Base-by-base conservation (phyloP, 2,888 invertebrate species). In the Aproaerema taeniolella region DNA sequence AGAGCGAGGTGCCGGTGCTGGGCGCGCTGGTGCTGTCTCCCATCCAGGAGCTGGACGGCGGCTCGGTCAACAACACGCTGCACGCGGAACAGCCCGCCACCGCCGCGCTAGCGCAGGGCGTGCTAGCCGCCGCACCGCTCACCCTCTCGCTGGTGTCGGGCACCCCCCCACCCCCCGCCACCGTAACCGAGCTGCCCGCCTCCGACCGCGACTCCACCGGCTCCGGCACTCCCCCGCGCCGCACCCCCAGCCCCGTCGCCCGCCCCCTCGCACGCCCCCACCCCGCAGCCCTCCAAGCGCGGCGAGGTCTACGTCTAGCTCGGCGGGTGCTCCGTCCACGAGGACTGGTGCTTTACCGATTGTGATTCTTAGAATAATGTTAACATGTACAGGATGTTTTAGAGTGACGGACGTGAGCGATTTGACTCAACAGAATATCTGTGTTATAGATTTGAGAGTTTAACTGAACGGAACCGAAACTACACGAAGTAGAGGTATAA, bases 11-110 rank as follows among this genome's bases (percentile, higher is more conserved):
- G 32, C 92, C 93, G 2, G 91, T 94, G 25, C 88, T 94, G 2
- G 92, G 94, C 60, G 93, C 91, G 7, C 78, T 95, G 16, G 90
- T 93, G 28, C 81, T 95, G 10, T 94, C 94, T 1, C 95, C 95
- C 1, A 95, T 95, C 45, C 94, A 94, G 51, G 95, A 95, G 77
- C 83, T 93, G 51, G 95, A 95, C 56, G 91, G 93, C 46, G 90
- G 89, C 25, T 92, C 92, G 1, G 92, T 92, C 34, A 92, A 92
- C 66, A 92, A 92, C 62, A 92, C 92, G 32, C 69, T 92, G 52
- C 92, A 92, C 65, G 89, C 92, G 16, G 90, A 92, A 16, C 90
- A 92, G 73, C 91, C 93, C 4, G 90, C 92, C 7, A 92, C 94
- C 0, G 90, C 92, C 1, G 94, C 95, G 3, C 78, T 95, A 44